phyloP scores from a whole-genome alignment of 2,888 invertebrate species.

The Drosophila macrothrix region DNA sequence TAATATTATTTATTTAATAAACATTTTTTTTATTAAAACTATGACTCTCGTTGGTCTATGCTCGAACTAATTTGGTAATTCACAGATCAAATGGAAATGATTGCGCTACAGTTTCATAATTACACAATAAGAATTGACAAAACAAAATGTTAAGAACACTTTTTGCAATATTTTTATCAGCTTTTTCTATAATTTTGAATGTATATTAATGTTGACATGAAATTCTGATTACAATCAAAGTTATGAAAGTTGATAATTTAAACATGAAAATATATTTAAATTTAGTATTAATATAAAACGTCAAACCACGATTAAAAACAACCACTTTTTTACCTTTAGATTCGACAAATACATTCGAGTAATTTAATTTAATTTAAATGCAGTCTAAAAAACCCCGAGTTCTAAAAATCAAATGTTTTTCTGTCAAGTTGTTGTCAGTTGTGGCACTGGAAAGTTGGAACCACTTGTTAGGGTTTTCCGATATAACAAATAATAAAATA shows the following conservation, averaged over 20 bases:
- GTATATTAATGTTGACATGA: fast-evolving
- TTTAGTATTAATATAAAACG: too few species aligned
- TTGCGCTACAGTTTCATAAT: neutral
- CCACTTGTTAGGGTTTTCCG: neutral
- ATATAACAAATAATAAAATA: neutral
- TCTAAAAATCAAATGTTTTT: neutral
- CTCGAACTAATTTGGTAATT: neutral
- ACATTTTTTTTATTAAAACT: neutral
- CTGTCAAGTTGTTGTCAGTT: neutral
- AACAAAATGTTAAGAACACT: neutral
- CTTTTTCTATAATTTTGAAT: neutral
- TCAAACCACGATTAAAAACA: too few species aligned
- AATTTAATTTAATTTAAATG: neutral
- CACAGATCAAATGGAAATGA: neutral
- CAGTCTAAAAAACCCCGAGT: neutral
- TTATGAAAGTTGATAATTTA: neutral
- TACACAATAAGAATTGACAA: neutral
- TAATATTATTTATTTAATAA: neutral
- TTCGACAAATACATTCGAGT: neutral
- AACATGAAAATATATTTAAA: neutral
- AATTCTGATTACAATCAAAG: neutral
- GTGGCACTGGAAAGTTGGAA: neutral
- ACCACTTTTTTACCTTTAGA: neutral
- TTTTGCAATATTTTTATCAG: neutral
- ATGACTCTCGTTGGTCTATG: neutral